Percentiles rank a stretch among this genome's conserved stretches.
Conservation (phyloP, 2,888 invertebrate genomes). For the Trissolcus brochymenae region DNA sequence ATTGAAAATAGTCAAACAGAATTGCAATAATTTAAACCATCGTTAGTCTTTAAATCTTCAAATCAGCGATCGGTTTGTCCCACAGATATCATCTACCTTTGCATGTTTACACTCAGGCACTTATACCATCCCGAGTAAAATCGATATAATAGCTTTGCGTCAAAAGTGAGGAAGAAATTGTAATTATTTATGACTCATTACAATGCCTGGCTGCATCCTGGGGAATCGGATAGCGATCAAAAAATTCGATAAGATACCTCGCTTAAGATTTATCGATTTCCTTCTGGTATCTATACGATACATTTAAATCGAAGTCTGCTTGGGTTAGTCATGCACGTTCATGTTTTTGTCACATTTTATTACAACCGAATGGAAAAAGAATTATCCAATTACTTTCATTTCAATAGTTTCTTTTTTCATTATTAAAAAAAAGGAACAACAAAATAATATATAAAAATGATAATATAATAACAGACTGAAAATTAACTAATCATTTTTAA, state of each 20-base stretch:
- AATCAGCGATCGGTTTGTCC: conserved; percentile 24
- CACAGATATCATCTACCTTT: conserved; percentile 52
- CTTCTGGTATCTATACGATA: conserved; percentile 26
- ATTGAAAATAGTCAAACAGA: conserved; percentile 14
- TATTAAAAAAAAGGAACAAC: no score
- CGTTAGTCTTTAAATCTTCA: conserved; percentile 34
- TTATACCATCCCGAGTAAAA: conserved; percentile 31
- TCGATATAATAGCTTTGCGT: conserved; percentile 26
- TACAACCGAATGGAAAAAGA: no score
- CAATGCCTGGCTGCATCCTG: conserved; percentile 59
- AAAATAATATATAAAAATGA: no score
- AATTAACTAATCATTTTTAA: no score
- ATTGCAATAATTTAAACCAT: conserved; percentile 19
- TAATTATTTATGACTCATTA: conserved; percentile 73
- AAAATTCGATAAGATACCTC: conserved; percentile 65
- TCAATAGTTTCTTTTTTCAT: no score
- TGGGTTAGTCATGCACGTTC: no score
- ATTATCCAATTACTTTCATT: no score
- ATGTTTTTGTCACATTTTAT: no score
- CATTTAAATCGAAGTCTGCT: no score
- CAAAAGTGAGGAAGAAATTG: conserved; percentile 59
- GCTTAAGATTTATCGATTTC: conserved; percentile 70
- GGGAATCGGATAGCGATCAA: conserved; percentile 68
- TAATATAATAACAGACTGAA: no score
- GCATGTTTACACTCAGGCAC: conserved; percentile 31